These are phyloP conservation scores for Perizoma affinitatum DNA, from an alignment of 2,888 invertebrate genomes.

Conservation along the genomic window DNA sequence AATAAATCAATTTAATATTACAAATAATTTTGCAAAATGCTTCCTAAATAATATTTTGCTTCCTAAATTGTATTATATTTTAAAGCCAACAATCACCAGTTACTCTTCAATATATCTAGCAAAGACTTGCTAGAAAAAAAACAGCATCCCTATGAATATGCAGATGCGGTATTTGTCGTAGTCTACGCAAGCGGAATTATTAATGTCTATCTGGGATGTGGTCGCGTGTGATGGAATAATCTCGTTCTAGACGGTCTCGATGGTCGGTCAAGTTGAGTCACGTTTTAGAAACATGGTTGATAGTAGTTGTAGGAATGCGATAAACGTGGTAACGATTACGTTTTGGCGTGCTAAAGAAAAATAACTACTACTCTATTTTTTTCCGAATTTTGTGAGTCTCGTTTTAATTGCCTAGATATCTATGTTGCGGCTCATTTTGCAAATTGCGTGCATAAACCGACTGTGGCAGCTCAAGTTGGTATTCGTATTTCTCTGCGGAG, in stretches of 20 bases:
- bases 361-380: too few species aligned
- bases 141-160: conserved; percentile 52
- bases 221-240: conserved; percentile 2
- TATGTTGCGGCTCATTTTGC: conserved; percentile 22
- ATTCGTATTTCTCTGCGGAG: conserved; percentile 30
- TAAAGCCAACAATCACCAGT: conserved; percentile 1
- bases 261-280: too few species aligned
- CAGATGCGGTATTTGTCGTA: conserved; percentile 43
- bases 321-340: too few species aligned
- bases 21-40: too few species aligned
- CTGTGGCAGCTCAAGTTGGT: conserved; percentile 23
- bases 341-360: too few species aligned
- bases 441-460: conserved; percentile 26
- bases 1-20: too few species aligned
- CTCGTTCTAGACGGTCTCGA: background rate
- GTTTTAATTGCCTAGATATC: conserved; percentile 3
- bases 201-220: conserved; percentile 27
- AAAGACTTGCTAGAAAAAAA: conserved; percentile 31
- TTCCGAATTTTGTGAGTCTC: background rate
- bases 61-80: too few species aligned
- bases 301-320: too few species aligned
- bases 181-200: conserved; percentile 29
- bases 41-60: too few species aligned
- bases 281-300: too few species aligned
- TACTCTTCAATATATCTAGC: conserved; percentile 8